Conservation (phyloP, 2,113 vertebrate species). For the Gymnorhina tibicen region DNA sequence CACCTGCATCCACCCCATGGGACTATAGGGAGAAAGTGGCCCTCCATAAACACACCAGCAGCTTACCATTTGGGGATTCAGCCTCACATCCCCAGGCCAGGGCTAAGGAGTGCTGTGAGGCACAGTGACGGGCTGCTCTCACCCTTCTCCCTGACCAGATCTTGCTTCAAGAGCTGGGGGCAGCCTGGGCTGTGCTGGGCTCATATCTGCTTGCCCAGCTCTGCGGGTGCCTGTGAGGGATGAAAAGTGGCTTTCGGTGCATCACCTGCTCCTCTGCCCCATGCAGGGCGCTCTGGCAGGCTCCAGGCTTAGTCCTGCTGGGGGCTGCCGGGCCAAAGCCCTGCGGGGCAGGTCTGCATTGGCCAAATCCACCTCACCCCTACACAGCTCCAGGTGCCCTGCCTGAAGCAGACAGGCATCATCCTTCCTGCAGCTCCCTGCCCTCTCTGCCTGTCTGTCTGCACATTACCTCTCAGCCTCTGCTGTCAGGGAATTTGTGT, state of each 20-base stretch:
- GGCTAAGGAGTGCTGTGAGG: neutral
- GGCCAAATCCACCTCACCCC: neutral
- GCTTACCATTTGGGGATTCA: neutral
- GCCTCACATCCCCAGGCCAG: neutral
- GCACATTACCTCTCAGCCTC: neutral
- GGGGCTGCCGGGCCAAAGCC: neutral
- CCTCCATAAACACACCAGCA: neutral
- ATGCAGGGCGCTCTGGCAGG: neutral
- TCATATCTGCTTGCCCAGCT: neutral
- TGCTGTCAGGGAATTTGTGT: neutral
- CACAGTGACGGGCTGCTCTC: neutral
- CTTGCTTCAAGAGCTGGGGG: neutral
- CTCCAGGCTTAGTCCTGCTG: neutral
- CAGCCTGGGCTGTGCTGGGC: neutral
- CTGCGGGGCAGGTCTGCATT: neutral
- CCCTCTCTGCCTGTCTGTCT: neutral
- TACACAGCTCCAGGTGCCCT: fast-evolving
- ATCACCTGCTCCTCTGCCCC: neutral
- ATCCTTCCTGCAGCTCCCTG: neutral
- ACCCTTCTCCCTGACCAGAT: neutral
- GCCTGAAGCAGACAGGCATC: neutral
- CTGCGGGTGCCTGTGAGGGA: neutral
- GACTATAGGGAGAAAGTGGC: fast-evolving
- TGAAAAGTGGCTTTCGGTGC: neutral
- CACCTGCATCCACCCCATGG: fast-evolving